Evolutionary conservation across 2,113 vertebrate genomes (phyloP).

Genomic region (Sciurus niger): DNA sequence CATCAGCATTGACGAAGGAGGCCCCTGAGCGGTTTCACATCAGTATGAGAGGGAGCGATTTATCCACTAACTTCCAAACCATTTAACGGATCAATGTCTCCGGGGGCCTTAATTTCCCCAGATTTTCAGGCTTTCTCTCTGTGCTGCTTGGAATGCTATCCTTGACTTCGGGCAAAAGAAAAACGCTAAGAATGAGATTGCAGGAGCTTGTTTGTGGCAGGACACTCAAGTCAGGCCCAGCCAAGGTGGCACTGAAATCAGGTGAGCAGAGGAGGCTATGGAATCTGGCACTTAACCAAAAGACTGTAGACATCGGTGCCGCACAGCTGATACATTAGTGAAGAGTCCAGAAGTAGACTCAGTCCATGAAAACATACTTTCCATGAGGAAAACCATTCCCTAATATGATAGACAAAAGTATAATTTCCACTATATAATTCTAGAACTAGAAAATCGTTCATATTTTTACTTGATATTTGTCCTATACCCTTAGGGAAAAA

Average conservation of each 20-base stretch:
- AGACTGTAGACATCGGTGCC: not conserved
- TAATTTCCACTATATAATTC: not conserved
- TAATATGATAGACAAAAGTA: not conserved
- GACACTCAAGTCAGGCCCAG: not conserved
- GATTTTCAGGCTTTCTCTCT: not conserved
- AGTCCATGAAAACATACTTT: not conserved
- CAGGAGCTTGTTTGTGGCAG: not conserved
- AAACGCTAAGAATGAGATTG: not conserved
- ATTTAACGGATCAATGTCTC: not conserved
- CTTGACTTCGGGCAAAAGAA: not conserved
- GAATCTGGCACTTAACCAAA: not conserved
- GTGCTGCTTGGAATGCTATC: not conserved
- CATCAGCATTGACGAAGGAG: not conserved
- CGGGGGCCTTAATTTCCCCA: not conserved
- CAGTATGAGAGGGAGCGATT: not conserved
- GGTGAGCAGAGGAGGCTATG: too few species aligned
- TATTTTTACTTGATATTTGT: not conserved
- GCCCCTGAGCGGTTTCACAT: not conserved
- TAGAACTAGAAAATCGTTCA: not conserved
- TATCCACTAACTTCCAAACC: not conserved
- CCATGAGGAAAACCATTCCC: not conserved
- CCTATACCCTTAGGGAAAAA: not conserved
- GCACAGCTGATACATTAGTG: not conserved
- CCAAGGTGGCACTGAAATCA: accelerated
- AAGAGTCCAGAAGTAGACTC: not conserved